Conservation (phyloP, 2,888 invertebrate genomes). For the Dasysyrphus albostriatus region DNA sequence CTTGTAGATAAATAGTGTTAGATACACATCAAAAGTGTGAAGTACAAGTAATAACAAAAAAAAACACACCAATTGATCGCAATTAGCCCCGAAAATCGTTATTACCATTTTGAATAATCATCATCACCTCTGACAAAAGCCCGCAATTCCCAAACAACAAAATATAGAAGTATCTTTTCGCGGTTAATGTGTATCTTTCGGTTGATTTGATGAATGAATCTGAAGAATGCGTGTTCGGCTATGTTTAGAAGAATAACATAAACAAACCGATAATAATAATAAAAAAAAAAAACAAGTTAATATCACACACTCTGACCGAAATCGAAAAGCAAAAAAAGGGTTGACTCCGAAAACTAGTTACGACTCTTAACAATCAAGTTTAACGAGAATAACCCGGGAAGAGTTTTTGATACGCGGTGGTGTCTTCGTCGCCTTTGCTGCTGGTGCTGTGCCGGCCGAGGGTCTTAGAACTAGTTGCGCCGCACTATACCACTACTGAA, state of each 20-base stretch:
- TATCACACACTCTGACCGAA: slow-evolving; percentile 60
- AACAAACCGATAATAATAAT: slow-evolving; percentile 68
- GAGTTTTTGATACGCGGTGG: slow-evolving; percentile 53
- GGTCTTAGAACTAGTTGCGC: slow-evolving; percentile 73
- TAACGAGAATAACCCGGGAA: slow-evolving; percentile 75
- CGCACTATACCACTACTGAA: slow-evolving; percentile 44
- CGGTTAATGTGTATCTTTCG: slow-evolving; percentile 37
- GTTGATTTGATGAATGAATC: slow-evolving; percentile 70
- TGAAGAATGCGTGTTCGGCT: slow-evolving; percentile 68
- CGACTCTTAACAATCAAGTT: slow-evolving; percentile 72
- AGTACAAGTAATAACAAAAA: slow-evolving; percentile 21
- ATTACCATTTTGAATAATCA: slow-evolving; percentile 29
- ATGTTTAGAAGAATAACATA: slow-evolving; percentile 74
- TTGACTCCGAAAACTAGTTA: slow-evolving; percentile 74
- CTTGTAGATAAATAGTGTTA: slow-evolving; percentile 36
- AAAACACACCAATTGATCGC: slow-evolving; percentile 39
- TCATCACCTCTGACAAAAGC: slow-evolving; percentile 8
- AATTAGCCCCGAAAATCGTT: background rate
- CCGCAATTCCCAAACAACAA: background rate
- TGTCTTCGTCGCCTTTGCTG: slow-evolving; percentile 51
- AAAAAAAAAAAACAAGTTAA: slow-evolving; percentile 70
- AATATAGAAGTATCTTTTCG: slow-evolving; percentile 40
- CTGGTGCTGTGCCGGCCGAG: slow-evolving; percentile 48
- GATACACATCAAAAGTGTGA: slow-evolving; percentile 28
- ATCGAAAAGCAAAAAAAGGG: slow-evolving; percentile 63